A percentile compares a stretch with the other conserved stretches of the same genome.
Conservation (phyloP, 2,888 invertebrate species). For the Elaeidobius kamerunicus region DNA sequence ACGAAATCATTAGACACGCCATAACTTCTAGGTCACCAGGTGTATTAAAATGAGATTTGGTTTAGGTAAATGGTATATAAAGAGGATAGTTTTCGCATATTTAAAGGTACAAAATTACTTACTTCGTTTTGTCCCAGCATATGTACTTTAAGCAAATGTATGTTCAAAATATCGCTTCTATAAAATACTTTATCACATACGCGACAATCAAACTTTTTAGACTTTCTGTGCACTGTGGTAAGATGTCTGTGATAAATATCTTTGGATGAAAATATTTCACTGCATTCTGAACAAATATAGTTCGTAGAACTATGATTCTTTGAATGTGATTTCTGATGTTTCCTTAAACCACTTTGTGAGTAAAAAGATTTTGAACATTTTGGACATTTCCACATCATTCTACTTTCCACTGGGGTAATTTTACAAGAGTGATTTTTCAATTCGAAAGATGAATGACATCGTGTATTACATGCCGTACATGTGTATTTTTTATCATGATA, state of each 20-base stretch:
- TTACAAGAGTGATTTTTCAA: constrained; percentile 40
- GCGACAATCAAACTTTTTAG: constrained; percentile 34
- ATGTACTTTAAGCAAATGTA: constrained; percentile 48
- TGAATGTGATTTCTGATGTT: constrained; percentile 38
- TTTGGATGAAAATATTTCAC: constrained; percentile 13
- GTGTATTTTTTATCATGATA: constrained; percentile 41
- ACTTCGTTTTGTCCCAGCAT: constrained; percentile 8
- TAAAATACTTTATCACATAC: constrained; percentile 37
- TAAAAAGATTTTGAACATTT: constrained; percentile 41
- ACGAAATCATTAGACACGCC: too few relatives aligned
- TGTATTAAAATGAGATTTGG: too few relatives aligned
- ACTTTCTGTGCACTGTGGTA: constrained; percentile 42
- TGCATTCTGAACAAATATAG: constrained; percentile 23
- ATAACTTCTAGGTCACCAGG: too few relatives aligned
- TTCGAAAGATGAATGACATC: constrained; percentile 38
- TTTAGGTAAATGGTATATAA: too few relatives aligned
- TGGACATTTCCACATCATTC: constrained; percentile 38
- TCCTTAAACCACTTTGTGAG: constrained; percentile 37
- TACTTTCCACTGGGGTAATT: constrained; percentile 31
- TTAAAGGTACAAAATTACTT: too few relatives aligned
- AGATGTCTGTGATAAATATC: constrained; percentile 43
- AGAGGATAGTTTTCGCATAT: too few relatives aligned
- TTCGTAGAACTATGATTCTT: constrained; percentile 13
- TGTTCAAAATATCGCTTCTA: constrained; percentile 33
- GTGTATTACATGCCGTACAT: constrained; percentile 39